These are phyloP conservation scores for Pseudochromis fuscus DNA, from an alignment of 2,797 vertebrate genomes.

Conservation along the genomic window DNA sequence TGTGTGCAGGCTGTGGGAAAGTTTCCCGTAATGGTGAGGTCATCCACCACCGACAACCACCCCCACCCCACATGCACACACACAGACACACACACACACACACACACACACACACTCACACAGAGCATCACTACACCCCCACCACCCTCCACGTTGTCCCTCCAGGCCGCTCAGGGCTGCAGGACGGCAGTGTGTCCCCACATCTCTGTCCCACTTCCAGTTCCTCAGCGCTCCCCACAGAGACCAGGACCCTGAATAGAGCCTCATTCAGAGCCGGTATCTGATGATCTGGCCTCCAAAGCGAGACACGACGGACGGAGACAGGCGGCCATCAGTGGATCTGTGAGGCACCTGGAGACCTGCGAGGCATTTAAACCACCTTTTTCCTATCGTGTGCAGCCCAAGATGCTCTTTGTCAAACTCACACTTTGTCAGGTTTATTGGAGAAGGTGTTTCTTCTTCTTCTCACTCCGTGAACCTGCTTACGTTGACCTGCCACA, in stretches of 20 bases:
- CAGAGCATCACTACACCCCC: conserved; percentile 32
- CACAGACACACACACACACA: conserved; percentile 42
- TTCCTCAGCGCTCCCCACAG: conserved; percentile 55
- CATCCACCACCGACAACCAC: conserved; percentile 76
- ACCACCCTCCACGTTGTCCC: conserved; percentile 51
- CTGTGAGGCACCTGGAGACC: conserved; percentile 42
- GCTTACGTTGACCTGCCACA: conserved; percentile 25
- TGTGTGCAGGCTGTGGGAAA: conserved; percentile 88
- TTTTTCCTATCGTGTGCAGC: conserved; percentile 13
- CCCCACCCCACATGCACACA: conserved; percentile 26
- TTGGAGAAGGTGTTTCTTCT: conserved; percentile 31
- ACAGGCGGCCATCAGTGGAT: conserved; percentile 38
- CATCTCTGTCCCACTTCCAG: conserved; percentile 67
- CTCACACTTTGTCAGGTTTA: conserved; percentile 33
- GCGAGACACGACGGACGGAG: conserved; percentile 17
- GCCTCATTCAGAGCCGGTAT: conserved; percentile 60
- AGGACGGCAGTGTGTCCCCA: conserved; percentile 52
- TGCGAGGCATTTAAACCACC: conserved; percentile 13
- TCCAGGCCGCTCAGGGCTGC: conserved; percentile 49
- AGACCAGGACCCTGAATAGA: conserved; percentile 64
- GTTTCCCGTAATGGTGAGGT: conserved; percentile 87
- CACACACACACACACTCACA: too few species aligned
- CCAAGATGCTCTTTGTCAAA: conserved; percentile 3
- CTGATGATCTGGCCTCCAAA: conserved; percentile 56
- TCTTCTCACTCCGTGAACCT: conserved; percentile 19